Conservation (phyloP, 2,113 vertebrate genomes). For the Carlito syrichta region DNA sequence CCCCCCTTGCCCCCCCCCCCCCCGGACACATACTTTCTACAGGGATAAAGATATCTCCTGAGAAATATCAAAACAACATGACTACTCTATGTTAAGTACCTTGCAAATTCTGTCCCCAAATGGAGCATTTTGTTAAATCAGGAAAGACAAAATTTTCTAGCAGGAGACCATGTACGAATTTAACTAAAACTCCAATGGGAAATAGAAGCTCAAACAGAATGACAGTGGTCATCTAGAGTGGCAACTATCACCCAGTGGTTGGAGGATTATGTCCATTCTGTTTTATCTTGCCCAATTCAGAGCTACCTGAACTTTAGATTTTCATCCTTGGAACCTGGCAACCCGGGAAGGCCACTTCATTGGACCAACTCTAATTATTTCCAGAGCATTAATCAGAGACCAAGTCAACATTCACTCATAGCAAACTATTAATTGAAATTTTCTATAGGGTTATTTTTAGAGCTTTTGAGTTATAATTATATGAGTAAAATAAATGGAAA, state of each 20-base stretch:
- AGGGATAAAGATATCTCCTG: neutral
- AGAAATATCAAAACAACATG: neutral
- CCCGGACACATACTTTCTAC: neutral
- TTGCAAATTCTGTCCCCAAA: neutral
- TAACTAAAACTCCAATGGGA: neutral
- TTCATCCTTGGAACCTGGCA: neutral
- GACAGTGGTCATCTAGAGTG: neutral
- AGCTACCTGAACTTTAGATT: slow-evolving; percentile 24
- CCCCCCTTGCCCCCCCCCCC: no score
- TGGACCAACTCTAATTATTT: slow-evolving; percentile 9
- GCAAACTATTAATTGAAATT: slow-evolving; percentile 23
- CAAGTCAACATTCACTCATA: neutral
- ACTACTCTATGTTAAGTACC: neutral
- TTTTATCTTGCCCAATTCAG: no score
- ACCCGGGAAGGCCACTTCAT: neutral
- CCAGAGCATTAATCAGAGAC: slow-evolving; percentile 13
- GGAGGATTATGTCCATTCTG: neutral
- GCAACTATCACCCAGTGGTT: neutral
- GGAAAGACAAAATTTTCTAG: neutral
- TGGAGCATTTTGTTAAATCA: neutral
- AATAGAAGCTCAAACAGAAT: neutral
- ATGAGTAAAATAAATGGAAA: neutral
- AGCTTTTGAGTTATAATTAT: slow-evolving; percentile 20
- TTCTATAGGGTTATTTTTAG: slow-evolving; percentile 35
- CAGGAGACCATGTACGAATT: neutral